Evolutionary conservation across 2,797 vertebrate genomes (phyloP).

Genomic region (Diplodus sargus): DNA sequence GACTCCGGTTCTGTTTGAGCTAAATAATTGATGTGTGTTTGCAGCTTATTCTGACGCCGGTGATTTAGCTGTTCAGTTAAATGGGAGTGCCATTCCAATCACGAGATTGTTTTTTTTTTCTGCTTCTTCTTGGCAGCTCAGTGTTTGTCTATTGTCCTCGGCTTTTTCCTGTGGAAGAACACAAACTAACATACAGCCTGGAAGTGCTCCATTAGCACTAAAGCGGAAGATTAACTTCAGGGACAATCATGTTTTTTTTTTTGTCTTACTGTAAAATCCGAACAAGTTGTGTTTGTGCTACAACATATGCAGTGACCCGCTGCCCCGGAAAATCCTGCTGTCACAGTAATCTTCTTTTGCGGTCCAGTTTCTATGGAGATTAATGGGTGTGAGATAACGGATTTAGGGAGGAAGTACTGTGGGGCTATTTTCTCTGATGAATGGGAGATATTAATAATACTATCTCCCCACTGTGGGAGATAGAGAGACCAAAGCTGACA

Average conservation of each 20-base stretch:
- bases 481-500: slow-evolving; percentile 22
- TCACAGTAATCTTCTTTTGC: slow-evolving; percentile 67
- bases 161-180: slow-evolving; percentile 9
- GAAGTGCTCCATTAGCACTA: slow-evolving; percentile 22
- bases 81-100: slow-evolving; percentile 1
- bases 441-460: slow-evolving; percentile 53
- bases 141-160: slow-evolving; percentile 23
- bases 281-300: slow-evolving; percentile 7
- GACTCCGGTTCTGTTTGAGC: slow-evolving; percentile 43
- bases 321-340: slow-evolving; percentile 59
- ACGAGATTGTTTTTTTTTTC: slow-evolving; percentile 4
- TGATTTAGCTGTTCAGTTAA: slow-evolving; percentile 24
- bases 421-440: slow-evolving; percentile 50
- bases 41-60: slow-evolving; percentile 25
- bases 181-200: not conserved
- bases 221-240: slow-evolving; percentile 21
- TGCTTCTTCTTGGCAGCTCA: slow-evolving; percentile 25
- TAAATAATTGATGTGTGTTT: slow-evolving; percentile 63
- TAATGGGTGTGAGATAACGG: slow-evolving; percentile 60
- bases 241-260: not conserved
- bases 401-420: slow-evolving; percentile 50
- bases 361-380: slow-evolving; percentile 62
- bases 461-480: slow-evolving; percentile 9
- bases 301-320: slow-evolving; percentile 44
- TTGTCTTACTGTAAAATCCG: slow-evolving; percentile 10